phyloP scores from a whole-genome alignment of 2,113 vertebrate species.

The Polyodon spathula region DNA sequence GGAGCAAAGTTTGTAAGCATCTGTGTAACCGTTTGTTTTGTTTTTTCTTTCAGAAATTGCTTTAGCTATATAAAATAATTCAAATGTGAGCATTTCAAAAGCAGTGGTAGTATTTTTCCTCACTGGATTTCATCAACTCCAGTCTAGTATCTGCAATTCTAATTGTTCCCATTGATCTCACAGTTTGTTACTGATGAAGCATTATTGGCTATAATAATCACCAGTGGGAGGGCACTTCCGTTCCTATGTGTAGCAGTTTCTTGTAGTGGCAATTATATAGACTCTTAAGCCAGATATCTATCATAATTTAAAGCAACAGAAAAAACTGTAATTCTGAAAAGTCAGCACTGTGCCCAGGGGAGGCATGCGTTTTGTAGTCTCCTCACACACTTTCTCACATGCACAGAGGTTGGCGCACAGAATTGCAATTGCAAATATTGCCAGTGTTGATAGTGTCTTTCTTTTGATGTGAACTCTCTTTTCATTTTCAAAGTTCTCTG shows the following conservation, averaged over 20 bases:
- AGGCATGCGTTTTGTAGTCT: not conserved
- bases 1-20: not conserved
- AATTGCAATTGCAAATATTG: not conserved
- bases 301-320: not conserved
- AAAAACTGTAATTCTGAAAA: not conserved
- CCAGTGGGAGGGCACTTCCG: constrained; percentile 12
- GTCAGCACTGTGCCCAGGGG: not conserved
- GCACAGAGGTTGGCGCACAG: not conserved
- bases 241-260: constrained; percentile 10
- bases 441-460: not conserved
- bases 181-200: constrained; percentile 23
- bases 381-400: not conserved
- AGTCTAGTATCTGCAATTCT: constrained; percentile 23
- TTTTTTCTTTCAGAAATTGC: constrained; percentile 3
- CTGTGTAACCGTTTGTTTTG: not conserved
- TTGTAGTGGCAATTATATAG: not conserved
- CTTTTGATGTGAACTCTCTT: not conserved
- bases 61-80: constrained; percentile 4
- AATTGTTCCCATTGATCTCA: constrained; percentile 31
- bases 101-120: not conserved
- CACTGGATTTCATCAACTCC: constrained; percentile 5
- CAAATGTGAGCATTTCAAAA: constrained; percentile 9
- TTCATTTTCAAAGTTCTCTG: too few species aligned
- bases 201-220: constrained; percentile 9
- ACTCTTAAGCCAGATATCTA: not conserved